A percentile compares a stretch with the other conserved stretches of the same genome.
Conservation (phyloP, 2,113 vertebrate genomes). For the Plestiodon gilberti region DNA sequence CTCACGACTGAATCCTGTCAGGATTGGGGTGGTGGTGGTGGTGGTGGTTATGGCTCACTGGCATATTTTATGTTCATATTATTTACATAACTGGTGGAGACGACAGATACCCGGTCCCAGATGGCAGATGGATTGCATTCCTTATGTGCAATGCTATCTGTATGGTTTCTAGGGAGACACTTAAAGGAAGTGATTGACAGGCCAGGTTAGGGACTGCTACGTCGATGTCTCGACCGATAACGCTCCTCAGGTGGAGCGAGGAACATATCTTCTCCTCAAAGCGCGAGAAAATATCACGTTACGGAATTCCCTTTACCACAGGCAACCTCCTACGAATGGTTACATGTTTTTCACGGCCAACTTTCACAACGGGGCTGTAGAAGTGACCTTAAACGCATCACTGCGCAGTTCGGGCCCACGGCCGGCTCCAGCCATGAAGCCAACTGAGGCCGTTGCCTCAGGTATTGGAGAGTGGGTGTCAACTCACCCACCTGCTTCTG, state of each 20-base stretch:
- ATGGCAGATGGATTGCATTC: background rate
- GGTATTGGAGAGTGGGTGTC: too few species aligned
- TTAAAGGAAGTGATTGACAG: too few species aligned
- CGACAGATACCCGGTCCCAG: background rate
- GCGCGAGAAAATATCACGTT: background rate
- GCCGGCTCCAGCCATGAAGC: too few species aligned
- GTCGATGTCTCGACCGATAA: background rate
- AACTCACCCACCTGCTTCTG: too few species aligned
- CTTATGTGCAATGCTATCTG: constrained; percentile 6
- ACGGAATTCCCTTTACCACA: background rate
- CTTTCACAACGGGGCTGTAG: too few species aligned
- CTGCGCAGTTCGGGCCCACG: too few species aligned
- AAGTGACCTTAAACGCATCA: too few species aligned
- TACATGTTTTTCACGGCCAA: background rate
- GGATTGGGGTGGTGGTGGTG: too few species aligned
- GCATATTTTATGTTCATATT: background rate
- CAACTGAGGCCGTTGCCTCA: too few species aligned
- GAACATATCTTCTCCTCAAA: background rate
- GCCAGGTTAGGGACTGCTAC: background rate
- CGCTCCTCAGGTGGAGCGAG: background rate
- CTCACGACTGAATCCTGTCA: too few species aligned
- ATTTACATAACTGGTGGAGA: background rate
- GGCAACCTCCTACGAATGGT: too few species aligned
- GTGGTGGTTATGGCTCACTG: background rate
- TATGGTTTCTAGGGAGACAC: background rate